These are phyloP conservation scores for Merodon equestris DNA, from an alignment of 2,888 invertebrate genomes.

Conservation along the genomic window DNA sequence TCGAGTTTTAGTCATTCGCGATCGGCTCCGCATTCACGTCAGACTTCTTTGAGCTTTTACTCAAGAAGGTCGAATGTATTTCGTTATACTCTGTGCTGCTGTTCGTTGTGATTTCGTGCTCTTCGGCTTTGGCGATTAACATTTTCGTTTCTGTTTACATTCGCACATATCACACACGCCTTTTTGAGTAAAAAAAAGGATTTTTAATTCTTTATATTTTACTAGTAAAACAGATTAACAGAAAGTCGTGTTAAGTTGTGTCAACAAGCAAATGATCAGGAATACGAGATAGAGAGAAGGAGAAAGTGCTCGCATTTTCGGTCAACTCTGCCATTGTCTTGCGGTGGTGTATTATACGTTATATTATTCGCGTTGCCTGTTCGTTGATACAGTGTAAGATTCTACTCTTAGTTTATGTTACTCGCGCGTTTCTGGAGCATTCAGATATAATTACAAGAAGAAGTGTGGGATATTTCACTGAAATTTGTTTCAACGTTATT, in stretches of 20 bases:
- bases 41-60: constrained; percentile 79
- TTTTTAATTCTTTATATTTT: constrained; percentile 1
- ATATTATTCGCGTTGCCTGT: constrained; percentile 1
- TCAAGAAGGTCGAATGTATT: constrained; percentile 78
- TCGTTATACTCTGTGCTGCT: constrained; percentile 52
- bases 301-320: constrained; percentile 66
- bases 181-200: constrained; percentile 51
- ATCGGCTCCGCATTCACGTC: constrained; percentile 70
- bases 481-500: constrained; percentile 24
- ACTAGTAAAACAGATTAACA: constrained; percentile 6
- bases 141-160: constrained; percentile 34
- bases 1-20: constrained; percentile 68
- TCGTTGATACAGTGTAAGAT: constrained; percentile 24
- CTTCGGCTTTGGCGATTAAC: constrained; percentile 36
- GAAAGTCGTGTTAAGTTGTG: constrained; percentile 35
- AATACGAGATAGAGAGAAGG: constrained; percentile 54
- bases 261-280: constrained; percentile 9
- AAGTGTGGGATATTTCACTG: constrained; percentile 48
- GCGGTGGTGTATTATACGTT: constrained; percentile 1
- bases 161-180: constrained; percentile 47
- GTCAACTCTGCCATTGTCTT: constrained; percentile 60
- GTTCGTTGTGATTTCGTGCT: constrained; percentile 44
- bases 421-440: constrained; percentile 54
- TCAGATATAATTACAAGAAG: constrained; percentile 30
- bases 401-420: constrained; percentile 16